These are phyloP conservation scores for Henricia sp. DNA, from an alignment of 53 echinoderm and acorn worm species.

Conservation along the genomic window DNA sequence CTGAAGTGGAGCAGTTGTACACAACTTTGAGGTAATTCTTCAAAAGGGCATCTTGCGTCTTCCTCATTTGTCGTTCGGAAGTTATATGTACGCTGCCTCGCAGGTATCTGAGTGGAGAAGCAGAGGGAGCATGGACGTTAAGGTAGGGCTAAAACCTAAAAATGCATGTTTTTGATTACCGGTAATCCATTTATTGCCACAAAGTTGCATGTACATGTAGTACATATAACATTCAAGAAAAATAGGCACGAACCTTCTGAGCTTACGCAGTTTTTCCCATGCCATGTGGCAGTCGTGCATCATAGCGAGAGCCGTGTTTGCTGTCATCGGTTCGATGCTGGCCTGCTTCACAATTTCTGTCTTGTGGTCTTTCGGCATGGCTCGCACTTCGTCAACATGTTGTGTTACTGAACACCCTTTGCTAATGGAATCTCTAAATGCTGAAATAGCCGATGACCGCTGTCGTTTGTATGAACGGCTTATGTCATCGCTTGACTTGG, in stretches of 20 bases:
- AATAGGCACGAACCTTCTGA: no score
- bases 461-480: neutral
- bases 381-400: no score
- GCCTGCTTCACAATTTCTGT: no score
- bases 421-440: neutral
- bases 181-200: neutral
- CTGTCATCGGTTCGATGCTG: no score
- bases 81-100: neutral
- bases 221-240: no score
- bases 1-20: neutral
- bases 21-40: neutral
- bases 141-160: neutral
- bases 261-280: slow-evolving; percentile 54
- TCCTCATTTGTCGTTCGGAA: neutral
- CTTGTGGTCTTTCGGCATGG: no score
- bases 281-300: slow-evolving; percentile 47
- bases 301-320: slow-evolving; percentile 26
- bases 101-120: neutral
- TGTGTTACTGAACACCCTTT: no score
- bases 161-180: neutral
- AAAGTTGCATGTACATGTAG: no score
- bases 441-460: neutral
- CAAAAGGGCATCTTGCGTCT: neutral
- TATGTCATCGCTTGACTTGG: no score
- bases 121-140: neutral